Evolutionary conservation across 2,113 vertebrate genomes (phyloP).

Genomic region (Telmatochromis bifrenatus): DNA sequence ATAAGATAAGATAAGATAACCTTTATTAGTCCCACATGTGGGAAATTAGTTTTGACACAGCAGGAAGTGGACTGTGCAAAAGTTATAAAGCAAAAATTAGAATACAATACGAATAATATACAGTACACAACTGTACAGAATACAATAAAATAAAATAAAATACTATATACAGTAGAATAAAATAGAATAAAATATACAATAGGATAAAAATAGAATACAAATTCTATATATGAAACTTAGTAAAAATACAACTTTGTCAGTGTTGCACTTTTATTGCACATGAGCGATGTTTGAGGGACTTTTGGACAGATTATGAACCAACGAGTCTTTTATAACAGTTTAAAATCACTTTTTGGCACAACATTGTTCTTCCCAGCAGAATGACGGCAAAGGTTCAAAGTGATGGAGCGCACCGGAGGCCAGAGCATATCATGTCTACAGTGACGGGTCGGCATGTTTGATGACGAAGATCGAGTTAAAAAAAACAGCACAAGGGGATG

Average conservation of each 20-base stretch:
- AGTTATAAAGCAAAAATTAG: rapidly evolving
- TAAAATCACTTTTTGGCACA: not conserved
- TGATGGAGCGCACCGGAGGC: slow-evolving; percentile 4
- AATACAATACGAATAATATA: not conserved
- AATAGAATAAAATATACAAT: not conserved
- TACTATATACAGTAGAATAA: not conserved
- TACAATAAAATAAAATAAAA: rapidly evolving
- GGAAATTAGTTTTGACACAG: not conserved
- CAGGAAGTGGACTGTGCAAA: not conserved
- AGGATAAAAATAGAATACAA: not conserved
- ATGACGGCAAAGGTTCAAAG: slow-evolving; percentile 4
- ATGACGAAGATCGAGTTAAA: slow-evolving; percentile 29
- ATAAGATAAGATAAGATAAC: not conserved
- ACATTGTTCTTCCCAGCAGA: not conserved
- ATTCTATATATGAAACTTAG: not conserved
- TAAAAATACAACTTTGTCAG: not conserved
- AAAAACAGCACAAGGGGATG: not conserved
- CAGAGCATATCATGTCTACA: slow-evolving; percentile 6
- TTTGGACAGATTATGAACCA: not conserved
- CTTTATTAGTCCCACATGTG: not conserved
- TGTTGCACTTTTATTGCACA: not conserved
- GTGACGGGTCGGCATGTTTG: slow-evolving; percentile 15
- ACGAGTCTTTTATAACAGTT: not conserved
- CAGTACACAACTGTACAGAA: rapidly evolving
- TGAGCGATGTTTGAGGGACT: not conserved